Conservation (phyloP, 2,113 vertebrate genomes). For the Glaucomys volans region DNA sequence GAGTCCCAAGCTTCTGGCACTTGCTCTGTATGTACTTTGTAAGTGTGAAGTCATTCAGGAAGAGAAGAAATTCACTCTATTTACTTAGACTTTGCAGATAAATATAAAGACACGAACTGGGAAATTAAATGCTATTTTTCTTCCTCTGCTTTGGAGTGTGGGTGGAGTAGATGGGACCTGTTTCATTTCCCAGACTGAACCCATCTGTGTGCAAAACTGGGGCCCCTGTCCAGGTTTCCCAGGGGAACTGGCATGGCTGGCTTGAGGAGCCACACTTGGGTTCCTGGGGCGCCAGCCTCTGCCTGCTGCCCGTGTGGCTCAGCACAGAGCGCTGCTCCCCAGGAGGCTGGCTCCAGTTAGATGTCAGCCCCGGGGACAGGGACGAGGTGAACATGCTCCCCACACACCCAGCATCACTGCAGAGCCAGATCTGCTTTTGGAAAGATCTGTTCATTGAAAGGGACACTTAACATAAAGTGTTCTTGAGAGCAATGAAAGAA, state of each 20-base stretch:
- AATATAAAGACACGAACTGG: conserved; percentile 62
- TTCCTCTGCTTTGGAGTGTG: conserved; percentile 48
- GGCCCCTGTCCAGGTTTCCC: neutral
- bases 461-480: neutral
- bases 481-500: neutral
- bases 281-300: neutral
- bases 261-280: neutral
- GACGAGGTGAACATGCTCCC: neutral
- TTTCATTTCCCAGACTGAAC: conserved; percentile 38
- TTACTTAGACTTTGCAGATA: conserved; percentile 57
- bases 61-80: conserved; percentile 40
- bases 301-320: neutral
- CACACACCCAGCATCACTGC: neutral
- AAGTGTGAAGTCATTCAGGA: conserved; percentile 64
- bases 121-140: conserved; percentile 28
- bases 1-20: conserved; percentile 57
- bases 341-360: neutral
- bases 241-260: neutral
- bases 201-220: conserved; percentile 9
- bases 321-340: neutral
- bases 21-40: conserved; percentile 56
- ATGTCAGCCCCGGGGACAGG: neutral
- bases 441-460: conserved; percentile 1
- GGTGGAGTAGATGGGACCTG: neutral
- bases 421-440: neutral